Evolutionary conservation across 2,113 vertebrate genomes (phyloP), one percentile per base, ranked within the genome.

Genomic region (Atrichornis clamosus): DNA sequence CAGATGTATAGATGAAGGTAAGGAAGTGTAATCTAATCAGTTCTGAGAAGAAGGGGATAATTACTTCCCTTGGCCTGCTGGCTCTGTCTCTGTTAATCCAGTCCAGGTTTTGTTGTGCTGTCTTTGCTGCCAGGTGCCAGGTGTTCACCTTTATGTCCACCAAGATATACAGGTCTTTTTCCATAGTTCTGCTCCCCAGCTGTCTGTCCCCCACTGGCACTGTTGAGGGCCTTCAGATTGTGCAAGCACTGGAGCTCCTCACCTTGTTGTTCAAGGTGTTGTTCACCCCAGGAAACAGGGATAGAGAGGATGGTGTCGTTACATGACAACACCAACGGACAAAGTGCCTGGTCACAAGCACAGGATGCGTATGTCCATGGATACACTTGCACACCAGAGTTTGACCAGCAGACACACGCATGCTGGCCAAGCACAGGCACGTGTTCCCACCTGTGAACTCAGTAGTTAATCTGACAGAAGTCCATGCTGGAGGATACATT

Each of bases 401-500:
- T 42, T 70, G 28, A 19, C 35, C 7, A 50, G 35, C 52, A 80
- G 52, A 44, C 10, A 15, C 13, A 15, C 21, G 55, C 21, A 44
- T 60, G 64, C 39, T 69, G 73, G 23, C 46, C 37, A 35, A 74
- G 50, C 46, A 46, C 56, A 68, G 32, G 23, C 7, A 37, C 6
- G 12, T 0, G 0, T 35, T 84, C 24, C 59, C 39, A 46, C 22
- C 56, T 58, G 37, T 52, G 58, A 27, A 15, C 9, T 37, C 53
- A 14, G 17, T 7, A 33, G 33, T 44, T 24, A 47, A 49, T 4
- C 30, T 41, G 47, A 52, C 37, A 41, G 73, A 74, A 55, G 44
- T 19, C 16, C 46, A 35, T 2, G 3, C 42, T 73, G 62, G 35
- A 15, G 3, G 6, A 70, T 21, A 27, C 0, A 0, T 35, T 79